phyloP scores from a whole-genome alignment of 2,113 vertebrate genomes.

The Dipodomys merriami region DNA sequence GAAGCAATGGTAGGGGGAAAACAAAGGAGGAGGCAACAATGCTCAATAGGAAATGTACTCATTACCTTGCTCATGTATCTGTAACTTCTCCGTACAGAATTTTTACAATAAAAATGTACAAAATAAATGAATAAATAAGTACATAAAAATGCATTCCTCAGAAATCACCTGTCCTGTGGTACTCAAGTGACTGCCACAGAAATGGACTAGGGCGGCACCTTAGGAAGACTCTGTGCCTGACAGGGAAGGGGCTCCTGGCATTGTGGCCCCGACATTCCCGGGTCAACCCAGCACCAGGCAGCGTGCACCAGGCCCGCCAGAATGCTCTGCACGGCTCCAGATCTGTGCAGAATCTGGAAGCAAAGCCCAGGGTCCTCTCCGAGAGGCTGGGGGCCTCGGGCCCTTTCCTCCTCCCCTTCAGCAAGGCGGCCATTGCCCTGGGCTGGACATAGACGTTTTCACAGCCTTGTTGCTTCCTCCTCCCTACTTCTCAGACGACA shows the following conservation, averaged over 20 bases:
- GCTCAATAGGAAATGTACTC: too few species aligned
- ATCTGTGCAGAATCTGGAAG: too few species aligned
- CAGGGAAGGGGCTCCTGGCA: background rate
- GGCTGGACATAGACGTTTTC: too few species aligned
- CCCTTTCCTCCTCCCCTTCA: background rate
- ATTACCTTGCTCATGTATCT: too few species aligned
- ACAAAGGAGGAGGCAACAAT: too few species aligned
- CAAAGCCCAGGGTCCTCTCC: background rate
- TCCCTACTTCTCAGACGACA: rapidly evolving
- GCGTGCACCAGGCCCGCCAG: background rate
- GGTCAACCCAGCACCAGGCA: rapidly evolving
- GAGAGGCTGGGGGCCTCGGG: rapidly evolving
- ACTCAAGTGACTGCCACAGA: background rate
- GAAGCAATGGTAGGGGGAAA: too few species aligned
- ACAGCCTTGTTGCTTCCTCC: rapidly evolving
- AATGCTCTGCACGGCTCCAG: rapidly evolving
- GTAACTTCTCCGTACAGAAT: too few species aligned
- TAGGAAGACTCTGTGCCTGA: rapidly evolving
- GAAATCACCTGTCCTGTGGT: background rate
- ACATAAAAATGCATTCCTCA: background rate
- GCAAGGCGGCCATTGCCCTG: rapidly evolving
- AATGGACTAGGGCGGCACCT: background rate
- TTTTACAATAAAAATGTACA: too few species aligned
- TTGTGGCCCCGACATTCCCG: too few species aligned
- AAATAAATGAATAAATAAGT: too few species aligned